Conservation (phyloP, 2,113 vertebrate species). For the Elaphurus davidianus region DNA sequence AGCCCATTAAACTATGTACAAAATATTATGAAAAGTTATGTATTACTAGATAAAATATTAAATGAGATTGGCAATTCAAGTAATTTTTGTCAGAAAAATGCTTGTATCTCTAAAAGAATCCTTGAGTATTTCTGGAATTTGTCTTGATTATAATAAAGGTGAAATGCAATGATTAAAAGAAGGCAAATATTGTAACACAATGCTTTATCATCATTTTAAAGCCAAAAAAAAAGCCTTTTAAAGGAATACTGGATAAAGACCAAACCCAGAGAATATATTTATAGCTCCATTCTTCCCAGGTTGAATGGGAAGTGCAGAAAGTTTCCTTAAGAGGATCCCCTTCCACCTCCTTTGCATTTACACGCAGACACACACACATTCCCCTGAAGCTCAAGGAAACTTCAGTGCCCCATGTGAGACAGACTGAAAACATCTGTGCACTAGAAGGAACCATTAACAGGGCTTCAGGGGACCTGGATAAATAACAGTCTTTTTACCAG, state of each 20-base stretch:
- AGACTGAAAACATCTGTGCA: neutral
- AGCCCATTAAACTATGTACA: neutral
- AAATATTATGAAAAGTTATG: neutral
- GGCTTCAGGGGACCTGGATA: neutral
- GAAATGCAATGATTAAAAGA: neutral
- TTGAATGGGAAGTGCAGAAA: neutral
- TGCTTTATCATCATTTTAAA: neutral
- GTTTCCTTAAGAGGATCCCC: neutral
- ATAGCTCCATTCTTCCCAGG: neutral
- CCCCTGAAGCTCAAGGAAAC: neutral
- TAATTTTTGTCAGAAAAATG: neutral
- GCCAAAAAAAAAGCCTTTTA: neutral
- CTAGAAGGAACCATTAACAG: neutral
- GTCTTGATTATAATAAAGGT: neutral
- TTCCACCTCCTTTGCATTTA: neutral
- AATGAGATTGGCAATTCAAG: neutral
- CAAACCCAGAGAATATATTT: neutral
- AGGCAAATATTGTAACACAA: neutral
- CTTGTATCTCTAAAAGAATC: neutral
- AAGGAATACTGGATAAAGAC: neutral
- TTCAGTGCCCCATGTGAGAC: accelerated
- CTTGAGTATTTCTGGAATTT: constrained; percentile 14
- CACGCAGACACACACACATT: neutral
- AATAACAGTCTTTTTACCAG: neutral
- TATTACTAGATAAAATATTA: neutral